Conservation (phyloP, 2,797 vertebrate genomes). For the Labroides dimidiatus region DNA sequence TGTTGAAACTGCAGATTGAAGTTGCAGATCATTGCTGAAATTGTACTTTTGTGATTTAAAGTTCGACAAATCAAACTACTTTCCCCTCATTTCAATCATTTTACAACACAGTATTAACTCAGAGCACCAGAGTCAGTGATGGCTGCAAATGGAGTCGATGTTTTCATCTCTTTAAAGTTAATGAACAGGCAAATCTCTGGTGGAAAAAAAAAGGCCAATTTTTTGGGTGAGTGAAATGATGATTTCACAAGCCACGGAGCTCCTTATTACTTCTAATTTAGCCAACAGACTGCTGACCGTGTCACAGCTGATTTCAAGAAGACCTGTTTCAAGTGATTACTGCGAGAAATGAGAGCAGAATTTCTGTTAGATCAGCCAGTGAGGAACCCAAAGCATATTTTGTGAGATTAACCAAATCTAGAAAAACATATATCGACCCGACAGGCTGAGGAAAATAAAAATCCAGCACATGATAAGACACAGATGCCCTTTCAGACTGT, state of each 20-base stretch:
- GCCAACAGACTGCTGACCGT: constrained; percentile 26
- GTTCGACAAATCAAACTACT: background rate
- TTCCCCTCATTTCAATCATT: background rate
- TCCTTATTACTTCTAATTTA: constrained; percentile 42
- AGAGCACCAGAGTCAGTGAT: background rate
- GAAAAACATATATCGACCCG: no score
- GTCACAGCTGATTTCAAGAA: constrained; percentile 12
- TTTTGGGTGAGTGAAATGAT: constrained; percentile 28
- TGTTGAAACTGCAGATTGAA: no score
- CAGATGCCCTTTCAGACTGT: no score
- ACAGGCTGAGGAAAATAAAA: no score
- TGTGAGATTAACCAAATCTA: no score
- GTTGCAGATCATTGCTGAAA: no score
- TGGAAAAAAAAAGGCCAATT: constrained; percentile 10
- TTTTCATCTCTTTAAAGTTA: constrained; percentile 40
- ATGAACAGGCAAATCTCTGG: constrained; percentile 4
- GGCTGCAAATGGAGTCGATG: constrained; percentile 11
- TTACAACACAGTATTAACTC: background rate
- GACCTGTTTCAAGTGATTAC: background rate
- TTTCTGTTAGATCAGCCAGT: background rate
- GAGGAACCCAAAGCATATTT: background rate
- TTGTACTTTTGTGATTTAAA: no score
- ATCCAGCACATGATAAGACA: background rate
- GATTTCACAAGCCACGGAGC: constrained; percentile 38
- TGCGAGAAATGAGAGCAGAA: background rate